Base-by-base conservation (phyloP, 2,888 invertebrate species). In the Synanthedon andrenaeformis region DNA sequence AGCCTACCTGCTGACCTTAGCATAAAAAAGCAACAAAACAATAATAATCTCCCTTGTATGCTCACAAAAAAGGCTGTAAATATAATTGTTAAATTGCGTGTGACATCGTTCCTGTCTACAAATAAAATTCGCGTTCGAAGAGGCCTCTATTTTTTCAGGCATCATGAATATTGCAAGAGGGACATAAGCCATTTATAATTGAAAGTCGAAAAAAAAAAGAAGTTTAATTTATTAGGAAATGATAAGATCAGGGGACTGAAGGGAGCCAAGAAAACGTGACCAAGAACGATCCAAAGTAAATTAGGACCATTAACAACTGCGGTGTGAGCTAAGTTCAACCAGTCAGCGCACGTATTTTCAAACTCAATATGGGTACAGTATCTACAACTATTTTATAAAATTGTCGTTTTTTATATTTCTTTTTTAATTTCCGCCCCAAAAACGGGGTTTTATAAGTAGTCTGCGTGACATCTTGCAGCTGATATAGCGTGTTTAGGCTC, bases 231-330 rank as follows among this genome's bases (percentile, higher is more conserved):
- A 45, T 45, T 45, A 45, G 45, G 8, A 14, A 45, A 45, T 14
- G 6, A 12, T 45, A 45, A n/a, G 45, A 45, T 45, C 45, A 45
- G 45, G 13, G 45, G n/a, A 3, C 11, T 14, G 45, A 45, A 13
- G 45, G 49, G 8, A 53, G 57, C 59, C 58, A 58, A 56, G 59
- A 59, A 58, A 66, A 66, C 65, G 64, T 62, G 62, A 62, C 60
- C 61, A 62, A 67, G 70, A 74, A 74, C 73, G 70, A 72, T 73
- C 59, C 62, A 53, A 60, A 66, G 69, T 72, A 74, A 76, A 76
- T 74, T 74, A 75, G 70, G 65, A 66, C 66, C 68, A 70, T 72
- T 70, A 74, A 73, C 69, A 70, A 69, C 67, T 70, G 73, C 64
- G 68, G 68, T 56, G 61, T 59, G 56, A 53, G 58, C 60, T 56